Conservation (phyloP, 2,797 vertebrate species). For the Anguilla megastoma region DNA sequence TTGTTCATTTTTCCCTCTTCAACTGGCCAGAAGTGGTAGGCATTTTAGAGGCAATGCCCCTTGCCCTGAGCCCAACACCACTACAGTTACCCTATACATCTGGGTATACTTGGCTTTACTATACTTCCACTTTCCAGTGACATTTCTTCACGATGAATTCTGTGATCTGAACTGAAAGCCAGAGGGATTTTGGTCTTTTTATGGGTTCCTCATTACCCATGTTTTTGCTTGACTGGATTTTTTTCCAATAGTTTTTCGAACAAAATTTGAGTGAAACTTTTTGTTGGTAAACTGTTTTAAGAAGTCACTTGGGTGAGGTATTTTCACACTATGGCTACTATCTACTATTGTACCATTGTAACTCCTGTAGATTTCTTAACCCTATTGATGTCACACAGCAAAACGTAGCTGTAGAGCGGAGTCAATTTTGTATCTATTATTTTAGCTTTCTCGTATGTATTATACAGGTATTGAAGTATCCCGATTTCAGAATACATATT, state of each 20-base stretch:
- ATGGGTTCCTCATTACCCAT: neutral
- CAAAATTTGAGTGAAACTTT: neutral
- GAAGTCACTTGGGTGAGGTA: conserved; percentile 47
- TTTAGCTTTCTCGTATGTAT: conserved; percentile 84
- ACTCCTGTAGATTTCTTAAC: conserved; percentile 83
- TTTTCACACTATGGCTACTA: conserved; percentile 61
- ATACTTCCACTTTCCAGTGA: conserved; percentile 9
- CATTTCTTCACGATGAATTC: neutral
- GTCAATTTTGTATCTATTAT: conserved; percentile 80
- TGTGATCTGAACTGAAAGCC: neutral
- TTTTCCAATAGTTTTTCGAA: neutral
- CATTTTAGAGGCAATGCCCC: conserved; percentile 33
- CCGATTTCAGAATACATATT: conserved; percentile 99
- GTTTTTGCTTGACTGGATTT: neutral
- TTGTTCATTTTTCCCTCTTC: neutral
- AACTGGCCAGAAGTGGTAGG: conserved; percentile 12
- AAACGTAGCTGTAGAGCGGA: conserved; percentile 79
- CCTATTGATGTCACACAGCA: conserved; percentile 84
- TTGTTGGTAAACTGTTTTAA: neutral
- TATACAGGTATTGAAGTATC: conserved; percentile 88
- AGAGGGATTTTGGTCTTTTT: neutral
- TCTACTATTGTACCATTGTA: conserved; percentile 54
- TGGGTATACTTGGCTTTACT: conserved; percentile 6
- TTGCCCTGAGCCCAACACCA: neutral
- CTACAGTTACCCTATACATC: neutral